A percentile compares a stretch with the other conserved stretches of the same genome.
These are phyloP conservation scores for Chrysodeixis includens DNA, from an alignment of 2,888 invertebrate species.

Conservation along the genomic window DNA sequence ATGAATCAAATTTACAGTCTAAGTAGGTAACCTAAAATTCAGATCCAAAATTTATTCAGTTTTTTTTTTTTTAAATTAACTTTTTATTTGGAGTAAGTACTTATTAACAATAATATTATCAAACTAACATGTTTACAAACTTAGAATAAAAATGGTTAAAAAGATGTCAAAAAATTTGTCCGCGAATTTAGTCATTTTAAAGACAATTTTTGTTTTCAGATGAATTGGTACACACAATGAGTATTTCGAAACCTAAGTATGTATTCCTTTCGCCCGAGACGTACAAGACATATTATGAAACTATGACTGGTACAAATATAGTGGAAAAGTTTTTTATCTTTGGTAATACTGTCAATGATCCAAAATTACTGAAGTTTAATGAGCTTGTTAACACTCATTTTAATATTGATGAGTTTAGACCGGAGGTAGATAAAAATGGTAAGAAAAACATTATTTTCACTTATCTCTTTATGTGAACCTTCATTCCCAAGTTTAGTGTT, in stretches of 20 bases:
- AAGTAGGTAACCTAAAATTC: too few species aligned
- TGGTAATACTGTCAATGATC: constrained; percentile 55
- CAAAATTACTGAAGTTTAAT: constrained; percentile 59
- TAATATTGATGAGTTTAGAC: constrained; percentile 60
- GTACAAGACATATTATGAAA: constrained; percentile 63
- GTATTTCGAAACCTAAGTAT: constrained; percentile 75
- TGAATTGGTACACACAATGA: constrained; percentile 72
- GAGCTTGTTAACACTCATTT: constrained; percentile 57
- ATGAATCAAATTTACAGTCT: too few species aligned
- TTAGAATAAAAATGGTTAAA: too few species aligned
- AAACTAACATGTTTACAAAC: too few species aligned
- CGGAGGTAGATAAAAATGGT: constrained; percentile 65
- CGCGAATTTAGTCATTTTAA: background rate
- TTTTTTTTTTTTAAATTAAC: too few species aligned
- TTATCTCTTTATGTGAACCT: background rate
- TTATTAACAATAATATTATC: too few species aligned
- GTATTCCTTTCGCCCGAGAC: constrained; percentile 72
- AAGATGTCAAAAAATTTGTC: too few species aligned
- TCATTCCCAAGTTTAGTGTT: background rate
- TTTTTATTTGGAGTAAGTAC: too few species aligned
- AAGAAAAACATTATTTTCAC: constrained; percentile 31
- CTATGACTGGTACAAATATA: constrained; percentile 55
- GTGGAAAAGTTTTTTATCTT: constrained; percentile 66
- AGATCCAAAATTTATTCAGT: too few species aligned
- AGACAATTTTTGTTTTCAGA: constrained; percentile 61